Evolutionary conservation across 2,113 vertebrate species (phyloP).

Genomic region (Varanus komodoensis): DNA sequence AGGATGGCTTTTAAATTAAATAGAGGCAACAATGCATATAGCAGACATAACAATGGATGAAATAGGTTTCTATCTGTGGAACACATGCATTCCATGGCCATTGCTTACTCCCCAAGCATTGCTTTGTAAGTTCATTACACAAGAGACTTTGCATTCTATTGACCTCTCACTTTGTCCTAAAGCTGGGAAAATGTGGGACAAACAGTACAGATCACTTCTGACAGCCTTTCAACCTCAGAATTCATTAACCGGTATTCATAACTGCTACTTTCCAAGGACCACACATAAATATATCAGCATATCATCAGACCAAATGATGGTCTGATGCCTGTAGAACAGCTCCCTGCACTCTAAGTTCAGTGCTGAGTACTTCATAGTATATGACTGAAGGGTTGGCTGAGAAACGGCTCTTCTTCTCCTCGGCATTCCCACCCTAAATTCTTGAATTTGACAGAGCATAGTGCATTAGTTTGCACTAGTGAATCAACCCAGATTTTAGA

Average conservation of each 20-base stretch:
- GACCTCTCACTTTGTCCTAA: background rate
- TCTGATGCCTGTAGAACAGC: background rate
- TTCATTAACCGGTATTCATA: background rate
- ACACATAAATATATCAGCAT: background rate
- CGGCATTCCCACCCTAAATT: background rate
- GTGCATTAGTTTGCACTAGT: background rate
- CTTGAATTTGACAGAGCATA: background rate
- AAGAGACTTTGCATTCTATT: background rate
- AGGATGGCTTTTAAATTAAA: background rate
- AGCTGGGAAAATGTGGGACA: background rate
- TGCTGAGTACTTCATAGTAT: background rate
- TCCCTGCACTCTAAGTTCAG: background rate
- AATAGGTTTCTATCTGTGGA: constrained; percentile 9
- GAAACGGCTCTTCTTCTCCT: background rate
- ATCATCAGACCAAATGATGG: background rate
- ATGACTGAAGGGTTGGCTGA: background rate
- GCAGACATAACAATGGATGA: background rate
- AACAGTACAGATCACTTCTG: background rate
- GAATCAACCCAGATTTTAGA: background rate
- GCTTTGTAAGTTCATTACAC: background rate
- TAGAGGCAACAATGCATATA: background rate
- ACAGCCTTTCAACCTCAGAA: background rate
- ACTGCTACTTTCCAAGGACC: background rate
- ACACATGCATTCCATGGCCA: background rate
- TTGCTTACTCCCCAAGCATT: background rate